These are phyloP conservation scores for Pseudomyrmex gracilis DNA, from an alignment of 1,140 invertebrate species.

Conservation along the genomic window DNA sequence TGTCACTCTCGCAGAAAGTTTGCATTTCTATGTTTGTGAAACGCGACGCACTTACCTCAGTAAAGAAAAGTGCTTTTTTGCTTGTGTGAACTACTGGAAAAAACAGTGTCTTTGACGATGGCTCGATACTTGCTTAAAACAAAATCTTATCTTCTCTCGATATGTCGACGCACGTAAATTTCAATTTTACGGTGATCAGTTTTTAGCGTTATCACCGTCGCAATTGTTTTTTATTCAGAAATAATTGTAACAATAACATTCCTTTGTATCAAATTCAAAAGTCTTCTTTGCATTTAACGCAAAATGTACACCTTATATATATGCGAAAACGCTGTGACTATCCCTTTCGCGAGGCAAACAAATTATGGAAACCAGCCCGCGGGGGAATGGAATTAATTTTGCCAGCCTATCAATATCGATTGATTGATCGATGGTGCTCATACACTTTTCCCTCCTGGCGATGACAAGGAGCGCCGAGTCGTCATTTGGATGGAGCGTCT, in stretches of 20 bases:
- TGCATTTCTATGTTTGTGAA: slow-evolving; percentile 36
- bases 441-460: slow-evolving; percentile 28
- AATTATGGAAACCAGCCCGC: slow-evolving; percentile 36
- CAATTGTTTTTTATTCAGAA: slow-evolving; percentile 1
- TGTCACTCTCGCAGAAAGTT: slow-evolving; percentile 18
- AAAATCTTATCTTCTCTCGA: slow-evolving; percentile 10
- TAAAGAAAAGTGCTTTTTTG: slow-evolving; percentile 21
- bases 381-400: slow-evolving; percentile 57
- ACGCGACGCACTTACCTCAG: slow-evolving; percentile 15
- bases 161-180: not conserved
- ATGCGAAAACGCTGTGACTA: no score
- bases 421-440: slow-evolving; percentile 55
- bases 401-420: slow-evolving; percentile 55
- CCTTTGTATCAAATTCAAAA: not conserved
- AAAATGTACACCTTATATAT: slow-evolving; percentile 3
- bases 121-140: slow-evolving; percentile 43
- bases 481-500: slow-evolving; percentile 14
- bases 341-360: slow-evolving; percentile 18
- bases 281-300: not conserved
- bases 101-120: slow-evolving; percentile 35
- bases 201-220: not conserved
- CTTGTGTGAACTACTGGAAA: slow-evolving; percentile 44
- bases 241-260: not conserved
- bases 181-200: not conserved
- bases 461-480: slow-evolving; percentile 51